Evolutionary conservation across 2,888 invertebrate species (phyloP).

Genomic region (Caenorhabditis macrosperma): DNA sequence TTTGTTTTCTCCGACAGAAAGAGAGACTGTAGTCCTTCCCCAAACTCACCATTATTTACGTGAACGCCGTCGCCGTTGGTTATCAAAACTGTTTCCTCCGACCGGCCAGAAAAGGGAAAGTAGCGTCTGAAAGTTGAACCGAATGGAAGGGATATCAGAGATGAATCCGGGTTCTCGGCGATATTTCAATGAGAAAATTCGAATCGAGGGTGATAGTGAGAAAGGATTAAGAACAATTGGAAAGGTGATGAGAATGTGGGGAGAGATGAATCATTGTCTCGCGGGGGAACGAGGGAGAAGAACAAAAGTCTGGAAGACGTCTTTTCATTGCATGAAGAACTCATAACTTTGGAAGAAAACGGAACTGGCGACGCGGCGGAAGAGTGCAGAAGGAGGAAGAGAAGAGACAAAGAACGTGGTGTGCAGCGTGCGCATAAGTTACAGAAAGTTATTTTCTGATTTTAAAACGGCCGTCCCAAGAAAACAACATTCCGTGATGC

Average conservation of each 20-base stretch:
- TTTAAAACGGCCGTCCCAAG: not conserved
- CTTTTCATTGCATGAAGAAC: too few relatives aligned
- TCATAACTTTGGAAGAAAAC: too few relatives aligned
- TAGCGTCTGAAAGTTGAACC: not conserved
- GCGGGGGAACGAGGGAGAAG: not conserved
- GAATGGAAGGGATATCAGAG: too few relatives aligned
- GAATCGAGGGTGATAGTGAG: not conserved
- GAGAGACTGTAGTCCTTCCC: not conserved
- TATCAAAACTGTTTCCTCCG: constrained; percentile 1
- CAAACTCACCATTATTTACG: constrained; percentile 10
- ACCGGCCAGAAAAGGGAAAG: not conserved
- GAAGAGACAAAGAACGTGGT: not conserved
- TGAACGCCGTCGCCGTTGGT: not conserved
- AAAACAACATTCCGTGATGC: constrained; percentile 23
- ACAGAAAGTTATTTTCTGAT: not conserved
- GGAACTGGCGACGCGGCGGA: not conserved
- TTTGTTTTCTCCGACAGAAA: constrained; percentile 1
- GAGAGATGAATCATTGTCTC: not conserved
- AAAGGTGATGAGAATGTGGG: not conserved
- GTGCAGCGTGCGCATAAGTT: not conserved
- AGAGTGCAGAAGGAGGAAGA: not conserved
- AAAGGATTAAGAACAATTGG: too few relatives aligned
- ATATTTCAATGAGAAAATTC: constrained; percentile 12
- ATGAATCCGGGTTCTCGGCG: constrained; percentile 11
- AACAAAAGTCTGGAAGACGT: not conserved